These are phyloP conservation scores for Lepidochrysops patricia DNA, from an alignment of 2,888 invertebrate species.

Conservation along the genomic window DNA sequence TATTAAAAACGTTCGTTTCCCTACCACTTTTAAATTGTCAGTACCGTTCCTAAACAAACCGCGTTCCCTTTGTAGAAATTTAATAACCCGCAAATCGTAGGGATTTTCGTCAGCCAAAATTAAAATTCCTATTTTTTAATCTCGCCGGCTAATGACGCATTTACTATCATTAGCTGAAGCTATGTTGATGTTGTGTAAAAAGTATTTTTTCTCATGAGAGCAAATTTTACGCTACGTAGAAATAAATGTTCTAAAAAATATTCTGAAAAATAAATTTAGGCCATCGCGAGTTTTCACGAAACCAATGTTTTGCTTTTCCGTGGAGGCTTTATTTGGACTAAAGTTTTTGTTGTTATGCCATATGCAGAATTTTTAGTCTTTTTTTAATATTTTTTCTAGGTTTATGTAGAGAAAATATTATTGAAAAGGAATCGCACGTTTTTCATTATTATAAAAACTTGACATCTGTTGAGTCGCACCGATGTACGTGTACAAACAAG, in stretches of 20 bases:
- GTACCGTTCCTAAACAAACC: not conserved
- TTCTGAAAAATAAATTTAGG: not conserved
- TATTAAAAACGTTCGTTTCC: not conserved
- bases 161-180: not conserved
- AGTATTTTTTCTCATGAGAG: not conserved
- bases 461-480: not conserved
- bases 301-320: not conserved
- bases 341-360: not conserved
- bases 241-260: not conserved
- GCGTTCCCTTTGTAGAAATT: not conserved
- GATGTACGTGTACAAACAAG: not conserved
- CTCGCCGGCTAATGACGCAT: not conserved
- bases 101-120: not conserved
- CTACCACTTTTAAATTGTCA: not conserved
- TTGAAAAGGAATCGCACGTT: not conserved
- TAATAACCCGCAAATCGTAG: slow-evolving; percentile 2
- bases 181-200: not conserved
- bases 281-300: not conserved
- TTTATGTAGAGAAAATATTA: not conserved
- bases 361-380: not conserved
- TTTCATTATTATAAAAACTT: not conserved
- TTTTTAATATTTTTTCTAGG: not conserved
- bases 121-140: slow-evolving; percentile 1
- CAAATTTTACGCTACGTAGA: not conserved
- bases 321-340: not conserved